Base-by-base conservation (phyloP, 92 coral and sea anemone genomes). In the Parazoanthus swiftii region DNA sequence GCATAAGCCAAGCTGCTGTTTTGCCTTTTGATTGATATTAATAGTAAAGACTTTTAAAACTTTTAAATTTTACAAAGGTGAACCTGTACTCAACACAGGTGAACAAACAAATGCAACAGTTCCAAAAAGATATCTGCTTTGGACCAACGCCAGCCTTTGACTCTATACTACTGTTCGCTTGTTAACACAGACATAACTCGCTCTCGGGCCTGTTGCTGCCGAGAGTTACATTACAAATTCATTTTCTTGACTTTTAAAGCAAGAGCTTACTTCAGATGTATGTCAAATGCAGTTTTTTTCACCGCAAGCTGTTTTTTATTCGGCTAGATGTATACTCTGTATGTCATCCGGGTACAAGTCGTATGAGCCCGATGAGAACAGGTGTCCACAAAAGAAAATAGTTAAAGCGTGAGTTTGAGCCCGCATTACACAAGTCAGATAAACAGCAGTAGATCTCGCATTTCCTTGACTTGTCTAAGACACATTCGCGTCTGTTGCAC, bases 341-440 rank as follows among this genome's bases (percentile, higher is more conserved):
- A 8, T 15, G n/a, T 76, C 51, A 76, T 39, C 50, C 54, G 79
- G 74, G 77, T 35, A 29, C 43, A 14, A 68, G 3, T 26, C 77
- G 37, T 20, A 56, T 68, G 67, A 84, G 8, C 87, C 33, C 38
- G 21, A 33, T 48, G 8, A 71, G 46, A 29, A 71, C 26, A n/a
- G 66, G 16, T 33, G 29, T 72, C 78, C 66, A 84, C 43, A 84
- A 18, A 48, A n/a, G 15, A 51, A 72, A 26, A 10, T 3, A 7
- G 43, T 51, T 29, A 8, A 46, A 5, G 44, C 6, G 21, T 46
- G 44, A 71, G 5, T 29, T 71, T 46, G 87, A 48, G 79, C 87
- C 79, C 54, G 42, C 78, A 72, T 84, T 84, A 71, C 87, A 84
- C 79, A 84, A 15, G 68, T 84, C 87, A 26, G 87, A 79, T 3